Base-by-base conservation (phyloP, 1,140 invertebrate genomes). In the Berghia stephanieae region DNA sequence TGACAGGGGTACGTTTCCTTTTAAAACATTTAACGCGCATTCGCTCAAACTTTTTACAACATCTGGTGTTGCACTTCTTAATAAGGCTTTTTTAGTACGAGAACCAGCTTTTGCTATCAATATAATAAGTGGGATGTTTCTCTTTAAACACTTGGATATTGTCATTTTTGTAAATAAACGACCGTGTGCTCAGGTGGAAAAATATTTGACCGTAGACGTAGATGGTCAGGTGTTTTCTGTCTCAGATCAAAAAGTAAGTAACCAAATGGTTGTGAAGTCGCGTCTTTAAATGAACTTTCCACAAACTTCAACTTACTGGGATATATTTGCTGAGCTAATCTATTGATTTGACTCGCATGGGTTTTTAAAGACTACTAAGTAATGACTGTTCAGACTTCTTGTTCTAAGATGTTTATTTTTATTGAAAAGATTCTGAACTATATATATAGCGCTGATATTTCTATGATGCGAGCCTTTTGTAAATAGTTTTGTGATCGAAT, bases 221-320 rank as follows among this genome's bases (percentile, higher is more conserved):
- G 24, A 27, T 49, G 27, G 16, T 79, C 75, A 1, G 78, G 71
- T 40, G 78, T 79, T 8, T 34, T 55, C 31, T 57, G 69, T 46
- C 72, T 73, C 36, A 81, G 49, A 63, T 81, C 80, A 6, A 82
- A 21, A 24, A 82, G 18, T 38, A 82, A 63, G 71, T 82, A 80
- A 18, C 71, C 71, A 42, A 78, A 73, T 2, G 68, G 72, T 66
- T 70, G 67, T 8, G 36, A 24, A 21, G 73, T 72, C 34, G 79
- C 63, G 42, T 78, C 79, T 63, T 66, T 57, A 66, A 77, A 81
- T 16, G 57, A 46, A 24, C 66, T 55, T 24, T 36, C 13, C 40
- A 81, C 10, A 27, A 60, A 43, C 16, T 79, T 52, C 2, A 55
- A 0, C 36, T 77, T 80, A 31, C 60, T 63, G 5, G 77, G 77